Evolutionary conservation across 2,797 vertebrate genomes (phyloP), one percentile per base, ranked within the genome.

Genomic region (Ptychadena robeensis): DNA sequence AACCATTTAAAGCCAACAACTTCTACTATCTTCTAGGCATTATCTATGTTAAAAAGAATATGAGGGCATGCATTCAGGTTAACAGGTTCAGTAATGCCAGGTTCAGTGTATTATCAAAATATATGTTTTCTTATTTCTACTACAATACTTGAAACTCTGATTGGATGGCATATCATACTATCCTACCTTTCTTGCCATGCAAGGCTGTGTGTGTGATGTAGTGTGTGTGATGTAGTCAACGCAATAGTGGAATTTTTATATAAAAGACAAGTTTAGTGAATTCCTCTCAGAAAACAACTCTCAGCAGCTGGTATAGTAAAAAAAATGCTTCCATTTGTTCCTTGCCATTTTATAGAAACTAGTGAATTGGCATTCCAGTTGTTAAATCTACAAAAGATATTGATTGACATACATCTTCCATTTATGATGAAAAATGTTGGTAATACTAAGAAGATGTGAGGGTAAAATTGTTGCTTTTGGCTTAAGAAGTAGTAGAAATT

Each of bases 401-500:
- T 73, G 27, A 80, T 65, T 57, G 34, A n/a, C 14, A 9, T 32
- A 80, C 28, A 32, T 71, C 27, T 32, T 37, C 48, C 44, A 68
- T 53, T 80, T 73, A 73, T 61, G 18, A 30, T 35, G 32, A 68
- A 71, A 80, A 32, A 65, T 80, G 30, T 31, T 22, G 40, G 22
- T 44, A 64, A 80, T 73, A 44, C 32, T 72, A 12, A 27, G 15
- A 65, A 14, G 18, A 30, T 27, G 6, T 73, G 69, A 64, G 28
- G 30, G 61, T 53, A 71, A 35, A 80, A 48, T 66, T 73, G 57
- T 65, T 72, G 69, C 69, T 48, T 73, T 80, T 72, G 57, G 69
- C 59, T 59, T 30, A 72, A 71, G 57, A 82, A 82, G 38, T 71
- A 63, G 57, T 65, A 75, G 37, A 59, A 72, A 78, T 70, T 76